Percentiles rank a stretch among this genome's conserved stretches.
Evolutionary conservation across 2,888 invertebrate species (phyloP).

Genomic region (Stramonita haemastoma): DNA sequence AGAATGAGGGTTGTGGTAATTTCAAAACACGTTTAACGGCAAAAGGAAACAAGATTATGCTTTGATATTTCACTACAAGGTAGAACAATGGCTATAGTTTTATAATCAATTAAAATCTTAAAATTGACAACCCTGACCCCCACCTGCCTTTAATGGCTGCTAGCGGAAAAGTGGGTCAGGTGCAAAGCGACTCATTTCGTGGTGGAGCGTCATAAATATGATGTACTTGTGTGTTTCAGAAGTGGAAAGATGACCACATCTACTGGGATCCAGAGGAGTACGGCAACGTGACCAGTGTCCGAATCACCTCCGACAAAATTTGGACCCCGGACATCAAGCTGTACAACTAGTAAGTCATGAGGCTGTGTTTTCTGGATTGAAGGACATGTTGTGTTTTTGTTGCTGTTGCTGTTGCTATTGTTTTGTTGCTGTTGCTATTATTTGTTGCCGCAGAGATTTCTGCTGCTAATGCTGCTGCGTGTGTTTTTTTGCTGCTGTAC

Average conservation of each 20-base stretch:
- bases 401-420: neutral
- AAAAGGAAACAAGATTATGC: no score
- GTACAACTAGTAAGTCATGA: slow-evolving; percentile 72
- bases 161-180: no score
- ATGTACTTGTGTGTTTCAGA: slow-evolving; percentile 55
- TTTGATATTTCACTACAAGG: no score
- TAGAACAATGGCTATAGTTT: no score
- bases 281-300: slow-evolving; percentile 68
- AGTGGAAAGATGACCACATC: slow-evolving; percentile 72
- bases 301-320: slow-evolving; percentile 71
- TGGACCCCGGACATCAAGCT: slow-evolving; percentile 77
- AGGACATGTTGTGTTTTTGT: neutral
- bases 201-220: neutral
- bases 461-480: neutral
- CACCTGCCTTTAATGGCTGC: no score
- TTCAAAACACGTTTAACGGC: no score
- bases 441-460: neutral
- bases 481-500: neutral
- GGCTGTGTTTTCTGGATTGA: neutral
- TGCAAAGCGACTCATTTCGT: no score
- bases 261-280: slow-evolving; percentile 71
- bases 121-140: no score
- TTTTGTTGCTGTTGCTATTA: neutral
- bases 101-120: no score
- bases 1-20: no score